Conservation (phyloP, 2,113 vertebrate species). For the Boleophthalmus pectinirostris region DNA sequence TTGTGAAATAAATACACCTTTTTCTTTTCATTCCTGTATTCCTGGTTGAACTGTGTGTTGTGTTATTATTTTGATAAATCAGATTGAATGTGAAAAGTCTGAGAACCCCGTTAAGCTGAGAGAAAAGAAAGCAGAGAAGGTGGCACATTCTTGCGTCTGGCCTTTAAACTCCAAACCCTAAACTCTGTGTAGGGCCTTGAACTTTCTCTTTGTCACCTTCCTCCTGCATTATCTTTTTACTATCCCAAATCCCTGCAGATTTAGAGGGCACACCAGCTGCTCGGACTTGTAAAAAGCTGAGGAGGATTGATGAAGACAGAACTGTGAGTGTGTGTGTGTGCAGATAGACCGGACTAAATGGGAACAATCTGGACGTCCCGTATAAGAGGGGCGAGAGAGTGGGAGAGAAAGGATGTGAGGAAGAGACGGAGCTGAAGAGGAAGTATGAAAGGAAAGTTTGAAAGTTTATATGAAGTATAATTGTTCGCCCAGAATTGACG, state of each 20-base stretch:
- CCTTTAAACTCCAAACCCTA: constrained; percentile 9
- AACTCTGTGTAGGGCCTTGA: constrained; percentile 45
- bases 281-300: constrained; percentile 67
- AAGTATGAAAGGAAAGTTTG: constrained; percentile 32
- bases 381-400: constrained; percentile 39
- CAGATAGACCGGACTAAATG: constrained; percentile 58
- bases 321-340: constrained; percentile 33
- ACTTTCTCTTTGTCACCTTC: constrained; percentile 72
- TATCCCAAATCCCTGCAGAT: constrained; percentile 68
- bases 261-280: constrained; percentile 71
- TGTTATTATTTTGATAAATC: too few relatives aligned
- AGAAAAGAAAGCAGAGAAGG: constrained; percentile 14
- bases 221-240: constrained; percentile 69
- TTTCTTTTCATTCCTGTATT: too few relatives aligned
- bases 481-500: too few relatives aligned
- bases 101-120: not conserved
- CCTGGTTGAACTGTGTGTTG: too few relatives aligned
- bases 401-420: constrained; percentile 24
- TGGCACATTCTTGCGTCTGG: constrained; percentile 21
- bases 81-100: not conserved
- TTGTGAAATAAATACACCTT: too few relatives aligned
- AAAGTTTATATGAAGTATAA: not conserved
- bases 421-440: constrained; percentile 53
- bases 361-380: constrained; percentile 74
- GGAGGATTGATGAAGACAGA: constrained; percentile 58